These are phyloP conservation scores for Copsychus sechellarum DNA, from an alignment of 2,113 vertebrate genomes.

Conservation along the genomic window DNA sequence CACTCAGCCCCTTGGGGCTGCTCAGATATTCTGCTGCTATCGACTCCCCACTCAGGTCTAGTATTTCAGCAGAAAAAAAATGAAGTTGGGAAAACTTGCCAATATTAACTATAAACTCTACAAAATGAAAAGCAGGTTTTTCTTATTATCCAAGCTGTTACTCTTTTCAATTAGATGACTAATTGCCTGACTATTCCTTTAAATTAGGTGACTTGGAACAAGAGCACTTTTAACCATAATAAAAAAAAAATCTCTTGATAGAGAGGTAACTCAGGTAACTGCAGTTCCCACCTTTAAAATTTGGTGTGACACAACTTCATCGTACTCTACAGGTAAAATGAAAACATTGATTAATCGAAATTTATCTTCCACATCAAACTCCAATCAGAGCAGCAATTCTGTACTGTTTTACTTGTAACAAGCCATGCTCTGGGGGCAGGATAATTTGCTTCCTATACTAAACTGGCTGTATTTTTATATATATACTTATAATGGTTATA, in stretches of 20 bases:
- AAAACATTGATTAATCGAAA: background rate
- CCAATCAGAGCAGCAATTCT: background rate
- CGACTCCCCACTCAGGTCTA: background rate
- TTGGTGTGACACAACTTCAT: background rate
- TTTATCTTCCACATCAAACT: background rate
- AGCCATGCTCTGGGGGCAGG: background rate
- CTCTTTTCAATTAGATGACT: constrained; percentile 7
- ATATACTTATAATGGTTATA: background rate
- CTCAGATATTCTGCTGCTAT: constrained; percentile 18
- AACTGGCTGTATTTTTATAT: background rate
- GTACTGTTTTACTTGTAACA: background rate
- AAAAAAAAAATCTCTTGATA: background rate
- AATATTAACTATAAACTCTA: background rate
- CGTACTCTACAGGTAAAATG: background rate
- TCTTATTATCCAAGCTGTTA: constrained; percentile 2
- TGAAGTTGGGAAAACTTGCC: background rate
- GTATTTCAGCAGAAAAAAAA: background rate
- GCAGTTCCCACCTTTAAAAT: background rate
- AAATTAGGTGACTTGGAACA: background rate
- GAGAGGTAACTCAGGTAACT: background rate
- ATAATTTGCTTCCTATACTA: background rate
- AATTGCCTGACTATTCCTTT: constrained; percentile 22
- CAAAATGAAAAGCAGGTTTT: background rate
- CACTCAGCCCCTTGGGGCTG: background rate
- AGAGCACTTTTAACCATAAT: background rate